Evolutionary conservation across 1,140 invertebrate species (phyloP).

Genomic region (Drosophila bocki): DNA sequence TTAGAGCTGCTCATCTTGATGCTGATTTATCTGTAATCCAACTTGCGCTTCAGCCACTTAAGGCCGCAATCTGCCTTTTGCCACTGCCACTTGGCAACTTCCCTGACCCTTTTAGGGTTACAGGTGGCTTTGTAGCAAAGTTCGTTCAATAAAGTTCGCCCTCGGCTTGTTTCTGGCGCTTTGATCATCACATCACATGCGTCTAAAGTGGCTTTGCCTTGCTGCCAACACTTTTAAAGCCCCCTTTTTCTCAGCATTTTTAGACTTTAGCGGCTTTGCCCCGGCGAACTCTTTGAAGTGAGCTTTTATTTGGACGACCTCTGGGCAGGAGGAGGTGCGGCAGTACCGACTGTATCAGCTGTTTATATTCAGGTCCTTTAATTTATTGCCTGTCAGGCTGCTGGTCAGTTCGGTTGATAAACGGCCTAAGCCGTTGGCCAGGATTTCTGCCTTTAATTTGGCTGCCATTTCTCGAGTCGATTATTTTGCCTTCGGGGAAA

Average conservation of each 20-base stretch:
- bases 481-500: constrained; percentile 36
- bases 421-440: constrained; percentile 46
- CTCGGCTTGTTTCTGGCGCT: constrained; percentile 29
- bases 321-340: not conserved
- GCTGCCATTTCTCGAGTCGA: constrained; percentile 22
- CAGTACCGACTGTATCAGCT: constrained; percentile 22
- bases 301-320: constrained; percentile 27
- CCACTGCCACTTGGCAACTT: constrained; percentile 48
- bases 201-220: constrained; percentile 40
- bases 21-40: constrained; percentile 44
- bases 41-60: constrained; percentile 47
- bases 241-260: constrained; percentile 22
- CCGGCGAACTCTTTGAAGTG: constrained; percentile 62
- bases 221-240: constrained; percentile 30
- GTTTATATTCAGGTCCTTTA: constrained; percentile 41
- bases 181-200: constrained; percentile 55
- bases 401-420: constrained; percentile 60
- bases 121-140: constrained; percentile 49
- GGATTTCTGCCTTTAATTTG: constrained; percentile 27
- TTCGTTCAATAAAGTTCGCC: constrained; percentile 61
- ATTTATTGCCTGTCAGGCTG: constrained; percentile 65
- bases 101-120: constrained; percentile 24
- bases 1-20: constrained; percentile 39
- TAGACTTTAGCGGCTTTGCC: constrained; percentile 35
- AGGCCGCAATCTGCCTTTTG: constrained; percentile 39